Evolutionary conservation across 92 coral and sea anemone species (phyloP).

Genomic region (Actinernus sp.): DNA sequence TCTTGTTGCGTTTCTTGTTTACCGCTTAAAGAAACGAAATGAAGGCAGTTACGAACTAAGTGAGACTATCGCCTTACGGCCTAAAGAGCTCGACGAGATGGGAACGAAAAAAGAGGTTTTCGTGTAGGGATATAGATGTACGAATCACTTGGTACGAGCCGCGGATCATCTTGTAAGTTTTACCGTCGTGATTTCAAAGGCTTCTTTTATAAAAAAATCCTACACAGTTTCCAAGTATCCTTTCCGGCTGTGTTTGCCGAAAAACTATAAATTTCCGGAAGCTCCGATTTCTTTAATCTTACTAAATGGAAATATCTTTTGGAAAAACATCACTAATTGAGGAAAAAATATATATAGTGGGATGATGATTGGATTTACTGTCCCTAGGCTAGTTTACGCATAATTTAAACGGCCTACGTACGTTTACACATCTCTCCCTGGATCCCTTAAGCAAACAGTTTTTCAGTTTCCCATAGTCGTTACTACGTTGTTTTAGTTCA

Average conservation of each 20-base stretch:
- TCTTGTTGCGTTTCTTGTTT: constrained; percentile 73
- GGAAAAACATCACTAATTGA: background rate
- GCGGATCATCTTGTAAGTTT: too few relatives aligned
- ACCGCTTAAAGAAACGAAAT: constrained; percentile 83
- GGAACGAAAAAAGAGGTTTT: constrained; percentile 86
- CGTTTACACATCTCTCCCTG: too few relatives aligned
- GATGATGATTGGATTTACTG: background rate
- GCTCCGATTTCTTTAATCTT: background rate
- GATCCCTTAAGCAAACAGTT: too few relatives aligned
- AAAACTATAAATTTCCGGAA: background rate
- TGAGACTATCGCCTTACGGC: constrained; percentile 68
- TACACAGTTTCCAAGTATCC: too few relatives aligned
- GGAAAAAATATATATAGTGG: background rate
- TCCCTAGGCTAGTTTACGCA: too few relatives aligned
- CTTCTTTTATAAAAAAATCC: too few relatives aligned
- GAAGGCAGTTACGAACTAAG: constrained; percentile 90
- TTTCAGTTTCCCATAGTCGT: too few relatives aligned
- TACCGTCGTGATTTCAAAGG: too few relatives aligned
- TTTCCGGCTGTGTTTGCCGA: too few relatives aligned
- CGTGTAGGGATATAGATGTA: constrained; percentile 35
- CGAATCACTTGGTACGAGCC: too few relatives aligned
- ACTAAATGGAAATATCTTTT: background rate
- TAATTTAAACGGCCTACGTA: too few relatives aligned
- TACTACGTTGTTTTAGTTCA: too few relatives aligned
- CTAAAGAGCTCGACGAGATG: constrained; percentile 55